Conservation (phyloP, 1,140 invertebrate species). For the Ganaspis sp. region DNA sequence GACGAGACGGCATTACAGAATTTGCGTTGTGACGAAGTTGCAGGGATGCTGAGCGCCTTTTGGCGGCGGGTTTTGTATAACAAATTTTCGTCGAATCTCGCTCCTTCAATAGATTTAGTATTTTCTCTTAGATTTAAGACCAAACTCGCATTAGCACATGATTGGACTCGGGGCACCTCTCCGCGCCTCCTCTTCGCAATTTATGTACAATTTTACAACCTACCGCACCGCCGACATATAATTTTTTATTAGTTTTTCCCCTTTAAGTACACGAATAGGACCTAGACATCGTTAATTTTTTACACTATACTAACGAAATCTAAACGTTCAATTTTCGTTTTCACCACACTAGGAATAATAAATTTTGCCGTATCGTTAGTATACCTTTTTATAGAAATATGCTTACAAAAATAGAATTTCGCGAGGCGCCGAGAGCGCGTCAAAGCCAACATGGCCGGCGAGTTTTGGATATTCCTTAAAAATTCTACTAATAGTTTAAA, state of each 20-base stretch:
- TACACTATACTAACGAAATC: conserved; percentile 78
- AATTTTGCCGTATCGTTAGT: conserved; percentile 77
- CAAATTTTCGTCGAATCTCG: conserved; percentile 45
- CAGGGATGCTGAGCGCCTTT: conserved; percentile 65
- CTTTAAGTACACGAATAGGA: conserved; percentile 75
- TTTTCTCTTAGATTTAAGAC: conserved; percentile 57
- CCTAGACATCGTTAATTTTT: conserved; percentile 77
- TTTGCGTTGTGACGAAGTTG: conserved; percentile 67
- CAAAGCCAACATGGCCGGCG: conserved; percentile 66
- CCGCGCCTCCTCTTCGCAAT: conserved; percentile 75
- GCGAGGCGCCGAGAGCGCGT: conserved; percentile 72
- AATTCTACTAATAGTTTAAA: conserved; percentile 44
- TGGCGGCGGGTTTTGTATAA: conserved; percentile 57
- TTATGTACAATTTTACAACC: conserved; percentile 78
- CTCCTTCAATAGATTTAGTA: conserved; percentile 60
- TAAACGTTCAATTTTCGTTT: conserved; percentile 77
- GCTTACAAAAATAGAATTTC: conserved; percentile 78
- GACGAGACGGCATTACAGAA: conserved; percentile 62
- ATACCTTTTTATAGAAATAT: conserved; percentile 78
- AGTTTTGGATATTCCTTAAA: conserved; percentile 61
- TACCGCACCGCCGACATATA: conserved; percentile 76
- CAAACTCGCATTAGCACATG: conserved; percentile 59
- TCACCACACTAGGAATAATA: conserved; percentile 77
- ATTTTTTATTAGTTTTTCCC: conserved; percentile 69
- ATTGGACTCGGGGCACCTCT: conserved; percentile 66